Base-by-base conservation (phyloP, 35 echinoderm and acorn worm genomes). In the Amphiura filiformis region DNA sequence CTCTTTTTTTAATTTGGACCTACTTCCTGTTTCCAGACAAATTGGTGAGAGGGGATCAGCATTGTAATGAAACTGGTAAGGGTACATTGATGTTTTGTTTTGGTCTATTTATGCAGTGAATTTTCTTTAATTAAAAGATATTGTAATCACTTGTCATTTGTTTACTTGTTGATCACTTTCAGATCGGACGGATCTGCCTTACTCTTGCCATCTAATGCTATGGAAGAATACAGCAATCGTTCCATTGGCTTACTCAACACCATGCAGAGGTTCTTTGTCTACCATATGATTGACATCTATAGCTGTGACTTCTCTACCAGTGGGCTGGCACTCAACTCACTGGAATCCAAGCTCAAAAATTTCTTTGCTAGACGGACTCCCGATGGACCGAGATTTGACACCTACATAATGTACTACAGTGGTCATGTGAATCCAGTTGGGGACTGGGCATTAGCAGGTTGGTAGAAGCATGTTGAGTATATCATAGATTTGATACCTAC, bases 391-490 rank as follows among this genome's bases (percentile, higher is more conserved):
- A 35, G 92, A n/a, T 97, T 85, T 78, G 95, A 97, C 81, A 93
- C 95, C 0, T 97, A 97, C 52, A 18, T 97, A 0, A 32, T 97
- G 37, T 97, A 97, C 70, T 97, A 97, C 83, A 97, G 95, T 75
- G 95, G 95, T 38, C 92, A 97, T 91, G 95, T 97, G 36, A 84
- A 97, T 34, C 85, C 91, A 26, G 88, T 82, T 86, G 95, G 91
- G 36, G 92, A 94, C 82, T 97, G 95, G 95, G 95, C 95, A 44
- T 84, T 97, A 39, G 92, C 95, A 89, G 95, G 95, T 93, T 84
- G 35, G 31, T 64, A 4, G 34, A 22, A n/a, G n/a, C n/a, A n/a
- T n/a, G n/a, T n/a, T n/a, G n/a, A n/a, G n/a, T 79, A n/a, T n/a
- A n/a, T n/a, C n/a, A n/a, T n/a, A n/a, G n/a, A n/a, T n/a, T n/a